Conservation (phyloP, 2,888 invertebrate genomes). For the Tribolium freemani region DNA sequence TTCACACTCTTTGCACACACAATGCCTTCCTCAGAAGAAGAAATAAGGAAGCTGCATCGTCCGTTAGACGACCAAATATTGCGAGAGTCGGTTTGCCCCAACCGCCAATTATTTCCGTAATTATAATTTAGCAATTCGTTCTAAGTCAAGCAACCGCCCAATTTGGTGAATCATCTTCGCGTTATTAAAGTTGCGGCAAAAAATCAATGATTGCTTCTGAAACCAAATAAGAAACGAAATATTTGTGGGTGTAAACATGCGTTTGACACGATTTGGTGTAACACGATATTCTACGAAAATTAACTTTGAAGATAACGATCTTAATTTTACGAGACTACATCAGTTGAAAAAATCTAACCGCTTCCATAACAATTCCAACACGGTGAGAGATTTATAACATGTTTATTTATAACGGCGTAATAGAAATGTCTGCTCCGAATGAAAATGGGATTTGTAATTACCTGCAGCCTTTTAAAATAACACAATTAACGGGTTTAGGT, state of each 20-base stretch:
- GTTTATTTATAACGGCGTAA: not conserved
- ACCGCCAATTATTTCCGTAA: too few species aligned
- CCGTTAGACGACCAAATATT: not conserved
- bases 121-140: not conserved
- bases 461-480: not conserved
- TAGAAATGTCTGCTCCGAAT: not conserved
- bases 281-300: not conserved
- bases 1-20: constrained; percentile 33
- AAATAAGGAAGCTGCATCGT: constrained; percentile 26
- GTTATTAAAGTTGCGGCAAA: not conserved
- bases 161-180: not conserved
- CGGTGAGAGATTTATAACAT: not conserved
- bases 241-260: not conserved
- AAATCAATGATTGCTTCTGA: not conserved
- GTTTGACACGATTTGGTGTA: not conserved
- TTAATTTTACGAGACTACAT: not conserved
- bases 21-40: not conserved
- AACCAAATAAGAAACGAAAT: not conserved
- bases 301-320: not conserved
- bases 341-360: not conserved
- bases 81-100: too few species aligned
- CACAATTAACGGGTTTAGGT: not conserved
- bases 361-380: not conserved
- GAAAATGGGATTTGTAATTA: not conserved
- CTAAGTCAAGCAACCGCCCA: not conserved